These are phyloP conservation scores for Eupithecia abbreviata DNA, from an alignment of 2,888 invertebrate genomes.

Conservation along the genomic window DNA sequence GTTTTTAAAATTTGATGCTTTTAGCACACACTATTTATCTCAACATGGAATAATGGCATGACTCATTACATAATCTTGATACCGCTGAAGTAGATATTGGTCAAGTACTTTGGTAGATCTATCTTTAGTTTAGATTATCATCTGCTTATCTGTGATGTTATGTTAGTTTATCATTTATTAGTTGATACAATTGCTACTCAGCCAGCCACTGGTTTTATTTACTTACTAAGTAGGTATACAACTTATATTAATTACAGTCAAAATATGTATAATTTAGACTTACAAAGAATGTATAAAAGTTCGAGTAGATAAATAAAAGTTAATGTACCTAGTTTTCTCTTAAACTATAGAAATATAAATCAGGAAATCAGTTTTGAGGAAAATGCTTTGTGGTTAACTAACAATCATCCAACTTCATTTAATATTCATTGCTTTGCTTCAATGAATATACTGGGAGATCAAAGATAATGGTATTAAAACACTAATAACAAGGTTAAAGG, in stretches of 20 bases:
- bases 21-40: constrained; percentile 26
- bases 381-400: not conserved
- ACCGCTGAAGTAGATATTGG: constrained; percentile 28
- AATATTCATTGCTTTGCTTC: constrained; percentile 34
- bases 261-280: not conserved
- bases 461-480: constrained; percentile 13
- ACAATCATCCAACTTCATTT: constrained; percentile 8
- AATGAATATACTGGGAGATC: not conserved
- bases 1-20: constrained; percentile 13
- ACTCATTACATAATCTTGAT: constrained; percentile 43
- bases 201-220: not conserved
- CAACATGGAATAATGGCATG: constrained; percentile 34
- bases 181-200: not conserved
- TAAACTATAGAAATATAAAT: not conserved
- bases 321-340: not conserved
- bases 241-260: not conserved
- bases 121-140: constrained; percentile 45
- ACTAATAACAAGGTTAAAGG: constrained; percentile 2
- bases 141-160: constrained; percentile 46
- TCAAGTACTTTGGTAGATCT: constrained; percentile 27
- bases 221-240: not conserved
- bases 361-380: not conserved
- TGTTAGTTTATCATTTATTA: constrained; percentile 12
- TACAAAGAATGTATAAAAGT: not conserved
- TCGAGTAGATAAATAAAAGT: not conserved